Evolutionary conservation across 2,888 invertebrate genomes (phyloP).

Genomic region (Drosophila sordidula): DNA sequence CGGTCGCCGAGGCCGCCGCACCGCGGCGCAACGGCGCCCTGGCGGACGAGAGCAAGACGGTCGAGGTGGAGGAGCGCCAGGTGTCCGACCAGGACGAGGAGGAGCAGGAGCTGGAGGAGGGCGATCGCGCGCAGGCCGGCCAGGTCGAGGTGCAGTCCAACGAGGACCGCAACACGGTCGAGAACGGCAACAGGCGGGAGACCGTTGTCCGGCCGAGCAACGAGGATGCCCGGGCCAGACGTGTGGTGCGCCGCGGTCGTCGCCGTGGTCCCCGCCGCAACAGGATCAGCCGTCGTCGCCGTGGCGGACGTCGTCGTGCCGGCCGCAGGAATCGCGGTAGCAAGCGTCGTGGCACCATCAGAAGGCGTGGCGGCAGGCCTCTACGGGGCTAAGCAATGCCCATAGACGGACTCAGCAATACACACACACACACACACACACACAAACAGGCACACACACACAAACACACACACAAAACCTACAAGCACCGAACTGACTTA

Average conservation of each 20-base stretch:
- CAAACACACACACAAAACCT: slow-evolving; percentile 14
- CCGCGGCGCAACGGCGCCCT: slow-evolving; percentile 38
- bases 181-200: slow-evolving; percentile 17
- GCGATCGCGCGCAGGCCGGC: slow-evolving; percentile 3
- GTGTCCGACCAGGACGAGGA: slow-evolving; percentile 7
- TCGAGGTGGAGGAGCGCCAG: slow-evolving; percentile 15
- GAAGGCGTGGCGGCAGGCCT: slow-evolving; percentile 52
- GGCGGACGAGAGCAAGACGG: slow-evolving; percentile 4
- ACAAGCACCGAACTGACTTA: slow-evolving; percentile 26
- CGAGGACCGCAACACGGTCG: slow-evolving; percentile 7
- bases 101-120: slow-evolving; percentile 17
- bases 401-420: not conserved
- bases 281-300: slow-evolving; percentile 28
- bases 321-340: slow-evolving; percentile 33
- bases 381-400: slow-evolving; percentile 42
- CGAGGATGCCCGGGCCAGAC: slow-evolving; percentile 66
- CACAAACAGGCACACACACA: slow-evolving; percentile 6
- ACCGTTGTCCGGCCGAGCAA: slow-evolving; percentile 38
- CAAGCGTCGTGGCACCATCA: slow-evolving; percentile 39
- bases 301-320: slow-evolving; percentile 51
- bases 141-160: not conserved
- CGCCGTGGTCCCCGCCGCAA: slow-evolving; percentile 49
- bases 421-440: slow-evolving; percentile 4
- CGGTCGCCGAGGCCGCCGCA: slow-evolving; percentile 53
- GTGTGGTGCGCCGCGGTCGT: slow-evolving; percentile 49